These are phyloP conservation scores for Lophochroa leadbeateri DNA, from an alignment of 2,113 vertebrate genomes.

Conservation along the genomic window DNA sequence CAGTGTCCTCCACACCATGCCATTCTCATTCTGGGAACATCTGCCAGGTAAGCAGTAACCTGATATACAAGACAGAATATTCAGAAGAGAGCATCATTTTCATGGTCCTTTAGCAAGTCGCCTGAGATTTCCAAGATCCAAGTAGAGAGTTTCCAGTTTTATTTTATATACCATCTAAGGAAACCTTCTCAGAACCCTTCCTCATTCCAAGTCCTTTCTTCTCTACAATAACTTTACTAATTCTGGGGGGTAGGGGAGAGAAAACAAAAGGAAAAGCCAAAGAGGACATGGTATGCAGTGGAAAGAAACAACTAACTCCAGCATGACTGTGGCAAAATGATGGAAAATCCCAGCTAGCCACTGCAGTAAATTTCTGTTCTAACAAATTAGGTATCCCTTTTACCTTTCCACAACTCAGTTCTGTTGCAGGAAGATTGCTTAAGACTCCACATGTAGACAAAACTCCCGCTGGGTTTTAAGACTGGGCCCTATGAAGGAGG, in stretches of 20 bases:
- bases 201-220: background rate
- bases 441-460: background rate
- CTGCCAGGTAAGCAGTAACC: background rate
- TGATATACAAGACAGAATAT: background rate
- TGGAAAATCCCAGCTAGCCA: background rate
- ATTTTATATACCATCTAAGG: background rate
- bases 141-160: background rate
- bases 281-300: background rate
- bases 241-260: background rate
- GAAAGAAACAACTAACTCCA: background rate
- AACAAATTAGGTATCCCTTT: background rate
- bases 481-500: background rate
- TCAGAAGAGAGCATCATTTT: background rate
- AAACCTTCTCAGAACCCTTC: background rate
- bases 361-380: background rate
- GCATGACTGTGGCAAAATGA: background rate
- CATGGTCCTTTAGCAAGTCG: background rate
- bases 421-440: background rate
- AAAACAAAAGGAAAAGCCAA: background rate
- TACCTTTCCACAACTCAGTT: background rate
- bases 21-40: background rate
- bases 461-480: background rate
- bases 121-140: background rate
- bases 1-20: background rate
- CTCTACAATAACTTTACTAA: background rate